phyloP scores from a whole-genome alignment of 1,140 invertebrate species.

The Drosophila baimaii region DNA sequence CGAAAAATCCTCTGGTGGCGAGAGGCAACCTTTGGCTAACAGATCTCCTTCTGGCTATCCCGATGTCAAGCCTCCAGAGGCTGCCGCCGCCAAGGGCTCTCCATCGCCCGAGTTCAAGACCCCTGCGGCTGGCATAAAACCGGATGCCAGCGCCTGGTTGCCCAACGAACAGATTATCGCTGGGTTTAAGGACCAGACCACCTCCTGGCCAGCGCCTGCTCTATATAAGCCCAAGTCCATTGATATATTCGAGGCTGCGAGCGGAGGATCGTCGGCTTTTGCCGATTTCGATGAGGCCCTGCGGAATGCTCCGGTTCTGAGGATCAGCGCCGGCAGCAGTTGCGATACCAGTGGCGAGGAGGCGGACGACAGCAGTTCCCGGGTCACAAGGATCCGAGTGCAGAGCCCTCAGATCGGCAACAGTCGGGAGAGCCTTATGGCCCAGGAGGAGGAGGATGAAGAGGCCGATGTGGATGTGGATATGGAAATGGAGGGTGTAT shows the following conservation, averaged over 20 bases:
- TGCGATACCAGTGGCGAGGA: slow-evolving; percentile 42
- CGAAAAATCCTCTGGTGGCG: not conserved
- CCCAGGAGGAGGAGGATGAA: slow-evolving; percentile 56
- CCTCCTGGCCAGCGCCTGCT: slow-evolving; percentile 42
- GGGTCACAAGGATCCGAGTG: slow-evolving; percentile 63
- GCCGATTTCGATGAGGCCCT: slow-evolving; percentile 81
- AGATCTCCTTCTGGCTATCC: not conserved
- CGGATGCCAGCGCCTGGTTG: slow-evolving; percentile 50
- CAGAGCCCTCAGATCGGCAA: slow-evolving; percentile 64
- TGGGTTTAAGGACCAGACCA: slow-evolving; percentile 42
- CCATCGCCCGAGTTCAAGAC: slow-evolving; percentile 24
- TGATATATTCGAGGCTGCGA: slow-evolving; percentile 73
- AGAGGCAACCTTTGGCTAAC: not conserved
- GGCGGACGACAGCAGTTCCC: slow-evolving; percentile 64
- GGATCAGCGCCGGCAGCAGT: slow-evolving; percentile 55
- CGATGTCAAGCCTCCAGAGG: not conserved
- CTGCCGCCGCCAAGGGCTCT: not conserved
- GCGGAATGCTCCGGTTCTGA: slow-evolving; percentile 70
- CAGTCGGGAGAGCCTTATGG: slow-evolving; percentile 68
- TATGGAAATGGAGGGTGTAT: not conserved
- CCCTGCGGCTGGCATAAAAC: not conserved
- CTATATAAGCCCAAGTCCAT: slow-evolving; percentile 80
- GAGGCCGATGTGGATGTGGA: slow-evolving; percentile 2
- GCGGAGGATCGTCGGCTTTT: slow-evolving; percentile 57
- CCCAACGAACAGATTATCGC: slow-evolving; percentile 73